Percentiles rank a stretch among this genome's conserved stretches.
Conservation (phyloP, 2,888 invertebrate genomes). For the Trichopoda pennipes region DNA sequence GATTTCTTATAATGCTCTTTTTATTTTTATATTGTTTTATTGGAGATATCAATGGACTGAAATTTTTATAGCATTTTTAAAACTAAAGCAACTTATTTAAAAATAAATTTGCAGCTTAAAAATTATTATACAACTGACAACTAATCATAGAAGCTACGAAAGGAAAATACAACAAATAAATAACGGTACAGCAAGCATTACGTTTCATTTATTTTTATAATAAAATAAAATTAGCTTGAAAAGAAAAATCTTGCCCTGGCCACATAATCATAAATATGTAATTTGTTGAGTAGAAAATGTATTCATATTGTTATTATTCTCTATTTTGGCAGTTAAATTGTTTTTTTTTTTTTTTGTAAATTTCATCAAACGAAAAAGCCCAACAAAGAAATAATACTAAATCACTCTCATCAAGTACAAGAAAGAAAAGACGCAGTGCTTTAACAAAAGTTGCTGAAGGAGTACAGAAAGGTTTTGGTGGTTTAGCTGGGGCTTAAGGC, state of each 20-base stretch:
- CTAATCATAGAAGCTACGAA: background rate
- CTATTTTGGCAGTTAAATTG: background rate
- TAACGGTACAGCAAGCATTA: constrained; percentile 40
- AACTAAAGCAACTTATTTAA: too few relatives aligned
- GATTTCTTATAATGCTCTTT: too few relatives aligned
- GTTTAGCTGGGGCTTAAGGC: background rate
- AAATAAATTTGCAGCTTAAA: background rate
- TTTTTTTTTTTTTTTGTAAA: constrained; percentile 5
- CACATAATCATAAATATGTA: constrained; percentile 46
- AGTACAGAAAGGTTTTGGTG: constrained; percentile 23
- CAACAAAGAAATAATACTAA: constrained; percentile 12
- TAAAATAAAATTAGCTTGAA: constrained; percentile 48
- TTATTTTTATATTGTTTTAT: too few relatives aligned
- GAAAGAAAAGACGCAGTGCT: constrained; percentile 15
- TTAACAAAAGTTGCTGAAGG: constrained; percentile 47
- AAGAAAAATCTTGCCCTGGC: background rate
- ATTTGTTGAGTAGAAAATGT: constrained; percentile 42
- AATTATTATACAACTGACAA: background rate
- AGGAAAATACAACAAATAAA: background rate
- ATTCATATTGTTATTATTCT: constrained; percentile 51
- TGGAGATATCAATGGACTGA: too few relatives aligned
- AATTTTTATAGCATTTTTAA: too few relatives aligned
- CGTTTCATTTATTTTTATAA: constrained; percentile 45
- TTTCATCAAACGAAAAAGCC: too few relatives aligned
- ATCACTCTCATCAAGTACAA: constrained; percentile 37